A percentile compares a stretch with the other conserved stretches of the same genome.
phyloP scores from a whole-genome alignment of 2,888 invertebrate species.

The Oscheius sp. region DNA sequence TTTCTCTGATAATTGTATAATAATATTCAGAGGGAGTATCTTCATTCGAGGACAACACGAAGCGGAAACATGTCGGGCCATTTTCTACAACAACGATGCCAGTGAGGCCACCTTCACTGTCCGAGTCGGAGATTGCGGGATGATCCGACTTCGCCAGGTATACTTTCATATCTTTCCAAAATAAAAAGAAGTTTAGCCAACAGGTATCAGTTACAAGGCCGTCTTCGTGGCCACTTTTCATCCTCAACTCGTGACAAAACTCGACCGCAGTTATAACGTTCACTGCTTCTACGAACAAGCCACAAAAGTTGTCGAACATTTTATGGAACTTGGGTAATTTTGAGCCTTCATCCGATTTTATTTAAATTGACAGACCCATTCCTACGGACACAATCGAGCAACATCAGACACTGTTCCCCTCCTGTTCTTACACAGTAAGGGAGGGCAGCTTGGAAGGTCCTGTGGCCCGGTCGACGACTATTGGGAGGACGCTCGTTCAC shows the following conservation, averaged over 20 bases:
- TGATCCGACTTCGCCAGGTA: constrained; percentile 65
- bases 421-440: constrained; percentile 62
- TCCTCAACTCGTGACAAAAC: constrained; percentile 66
- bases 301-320: constrained; percentile 54
- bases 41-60: constrained; percentile 68
- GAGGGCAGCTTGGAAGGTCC: constrained; percentile 60
- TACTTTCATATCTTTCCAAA: background rate
- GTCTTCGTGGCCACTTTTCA: constrained; percentile 69
- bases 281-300: constrained; percentile 68
- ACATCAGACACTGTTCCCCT: constrained; percentile 58
- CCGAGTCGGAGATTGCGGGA: constrained; percentile 69
- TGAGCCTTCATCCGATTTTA: background rate
- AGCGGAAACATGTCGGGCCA: constrained; percentile 57
- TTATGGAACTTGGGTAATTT: constrained; percentile 54
- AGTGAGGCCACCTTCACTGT: constrained; percentile 60
- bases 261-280: constrained; percentile 68
- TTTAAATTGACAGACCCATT: constrained; percentile 41
- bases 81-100: constrained; percentile 59
- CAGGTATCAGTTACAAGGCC: constrained; percentile 63
- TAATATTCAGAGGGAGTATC: constrained; percentile 66
- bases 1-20: background rate
- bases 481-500: constrained; percentile 64
- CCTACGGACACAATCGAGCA: constrained; percentile 60
- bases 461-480: constrained; percentile 42
- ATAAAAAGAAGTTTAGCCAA: constrained; percentile 45